Conservation (phyloP, 2,797 vertebrate genomes). For the Gymnoscopelus braueri region DNA sequence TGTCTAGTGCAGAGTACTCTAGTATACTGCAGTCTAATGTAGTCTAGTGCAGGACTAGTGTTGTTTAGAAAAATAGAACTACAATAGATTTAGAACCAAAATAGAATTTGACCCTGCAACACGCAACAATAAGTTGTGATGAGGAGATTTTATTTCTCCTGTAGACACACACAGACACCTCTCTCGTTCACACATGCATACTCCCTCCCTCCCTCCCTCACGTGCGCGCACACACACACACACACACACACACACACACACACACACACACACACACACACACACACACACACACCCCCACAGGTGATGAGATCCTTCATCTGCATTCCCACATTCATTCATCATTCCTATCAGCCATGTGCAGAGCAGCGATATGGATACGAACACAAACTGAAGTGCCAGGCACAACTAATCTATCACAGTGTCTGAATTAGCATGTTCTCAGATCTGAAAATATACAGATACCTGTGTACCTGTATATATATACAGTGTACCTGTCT, state of each 20-base stretch:
- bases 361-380: background rate
- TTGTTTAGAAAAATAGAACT: too few species aligned
- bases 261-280: background rate
- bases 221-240: constrained; percentile 3
- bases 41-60: too few species aligned
- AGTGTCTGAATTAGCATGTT: too few species aligned
- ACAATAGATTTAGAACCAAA: too few species aligned
- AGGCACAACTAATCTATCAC: too few species aligned
- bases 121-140: too few species aligned
- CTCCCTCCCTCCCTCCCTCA: background rate
- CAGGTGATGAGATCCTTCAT: background rate
- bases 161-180: too few species aligned
- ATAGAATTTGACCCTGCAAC: too few species aligned
- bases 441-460: background rate
- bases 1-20: too few species aligned
- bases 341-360: background rate
- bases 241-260: background rate
- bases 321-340: background rate
- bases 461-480: background rate
- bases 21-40: too few species aligned
- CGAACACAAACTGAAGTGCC: background rate
- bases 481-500: background rate
- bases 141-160: too few species aligned
- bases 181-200: too few species aligned
- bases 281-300: background rate